These are phyloP conservation scores for Xanthorhoe designata DNA, from an alignment of 2,888 invertebrate species.

Conservation along the genomic window DNA sequence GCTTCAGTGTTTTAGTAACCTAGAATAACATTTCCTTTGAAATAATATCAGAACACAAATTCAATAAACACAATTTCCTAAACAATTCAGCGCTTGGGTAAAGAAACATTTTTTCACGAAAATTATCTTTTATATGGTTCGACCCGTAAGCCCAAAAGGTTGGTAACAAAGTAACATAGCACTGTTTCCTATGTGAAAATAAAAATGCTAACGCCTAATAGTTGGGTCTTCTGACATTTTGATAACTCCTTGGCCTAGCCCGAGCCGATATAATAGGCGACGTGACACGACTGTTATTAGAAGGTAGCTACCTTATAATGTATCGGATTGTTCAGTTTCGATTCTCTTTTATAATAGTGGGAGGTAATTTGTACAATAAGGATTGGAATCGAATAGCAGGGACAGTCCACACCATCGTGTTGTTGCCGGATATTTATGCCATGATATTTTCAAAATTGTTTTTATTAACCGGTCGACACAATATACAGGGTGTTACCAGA, in stretches of 20 bases:
- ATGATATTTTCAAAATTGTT: no score
- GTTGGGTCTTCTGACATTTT: conserved; percentile 11
- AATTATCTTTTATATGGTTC: conserved; percentile 54
- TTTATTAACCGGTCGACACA: no score
- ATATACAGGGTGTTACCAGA: no score
- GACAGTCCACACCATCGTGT: no score
- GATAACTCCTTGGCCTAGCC: conserved; percentile 12
- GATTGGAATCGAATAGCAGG: not conserved
- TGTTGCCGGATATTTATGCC: no score
- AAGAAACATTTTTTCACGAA: conserved; percentile 46
- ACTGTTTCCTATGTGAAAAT: conserved; percentile 39
- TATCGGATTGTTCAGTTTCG: not conserved
- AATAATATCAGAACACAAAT: conserved; percentile 35
- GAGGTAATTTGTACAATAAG: not conserved
- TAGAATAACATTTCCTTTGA: conserved; percentile 3
- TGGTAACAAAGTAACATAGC: conserved; percentile 49
- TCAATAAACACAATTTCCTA: conserved; percentile 49
- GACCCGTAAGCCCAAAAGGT: conserved; percentile 56
- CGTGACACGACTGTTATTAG: conserved; percentile 3
- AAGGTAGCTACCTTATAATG: not conserved
- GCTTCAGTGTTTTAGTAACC: not conserved
- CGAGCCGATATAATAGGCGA: conserved; percentile 3
- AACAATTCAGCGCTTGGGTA: conserved; percentile 42
- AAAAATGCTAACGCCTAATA: conserved; percentile 10
- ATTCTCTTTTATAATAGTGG: not conserved